Evolutionary conservation across 2,888 invertebrate species (phyloP), one percentile per base, ranked within the genome.

Genomic region (Eupithecia pulchellata): DNA sequence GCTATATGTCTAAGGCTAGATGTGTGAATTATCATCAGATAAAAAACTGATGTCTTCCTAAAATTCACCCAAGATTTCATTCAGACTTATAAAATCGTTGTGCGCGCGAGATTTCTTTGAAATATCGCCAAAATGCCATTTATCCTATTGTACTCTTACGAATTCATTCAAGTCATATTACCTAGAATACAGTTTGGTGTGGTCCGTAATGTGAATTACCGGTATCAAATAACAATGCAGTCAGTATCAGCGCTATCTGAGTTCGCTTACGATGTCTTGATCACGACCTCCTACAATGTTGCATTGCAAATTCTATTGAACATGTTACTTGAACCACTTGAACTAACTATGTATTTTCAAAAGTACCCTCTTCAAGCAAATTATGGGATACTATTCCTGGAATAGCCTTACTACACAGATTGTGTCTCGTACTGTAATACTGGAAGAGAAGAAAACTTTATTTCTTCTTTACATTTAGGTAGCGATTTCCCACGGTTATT

Each of bases 241-340:
- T 27, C 57, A 17, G 57, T 57, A 57, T 57, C 29, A 61, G 34
- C 34, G 14, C 13, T 32, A 61, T 61, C 61, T 61, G 61, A 25
- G 20, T 61, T 34, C 20, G 61, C 32, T 20, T 58, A n/a, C 29
- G 60, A 30, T 60, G 25, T 36, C 61, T 61, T 61, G 61, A 61
- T 61, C 61, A 61, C 61, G 61, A 61, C 32, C 61, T 61, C 34
- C 34, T 61, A 61, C 61, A 61, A 34, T 61, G 61, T 61, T 34
- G 61, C 61, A 25, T 57, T 57, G 57, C 57, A 57, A 57, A 57
- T 57, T 29, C 29, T 29, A 57, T 29, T 13, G 25, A 52, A 52
- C 9, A 52, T 11, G 20, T 52, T 25, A 47, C 29, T 58, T 29
- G 30, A 17, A 58, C 17, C 13, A 47, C 29, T 58, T 29, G 30